Percentiles rank a stretch among this genome's conserved stretches.
Evolutionary conservation across 2,888 invertebrate species (phyloP).

Genomic region (Clunio marinus): DNA sequence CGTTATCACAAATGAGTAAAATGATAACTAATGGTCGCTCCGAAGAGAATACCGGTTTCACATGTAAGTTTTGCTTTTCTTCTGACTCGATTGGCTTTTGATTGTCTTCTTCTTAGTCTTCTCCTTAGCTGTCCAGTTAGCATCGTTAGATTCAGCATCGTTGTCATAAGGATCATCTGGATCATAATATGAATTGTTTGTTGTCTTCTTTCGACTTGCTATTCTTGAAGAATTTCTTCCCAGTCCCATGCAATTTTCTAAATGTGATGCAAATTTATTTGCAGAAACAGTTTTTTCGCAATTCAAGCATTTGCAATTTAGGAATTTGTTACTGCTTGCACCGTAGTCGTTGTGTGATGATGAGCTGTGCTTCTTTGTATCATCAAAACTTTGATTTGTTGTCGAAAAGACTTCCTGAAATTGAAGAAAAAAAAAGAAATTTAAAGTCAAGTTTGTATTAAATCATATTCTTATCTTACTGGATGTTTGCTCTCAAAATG

Average conservation of each 20-base stretch:
- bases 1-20: too few species aligned
- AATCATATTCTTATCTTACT: neutral
- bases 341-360: constrained; percentile 15
- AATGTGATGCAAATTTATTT: constrained; percentile 21
- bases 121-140: constrained; percentile 26
- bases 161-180: constrained; percentile 9
- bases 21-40: too few species aligned
- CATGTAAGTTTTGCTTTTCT: constrained; percentile 22
- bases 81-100: constrained; percentile 8
- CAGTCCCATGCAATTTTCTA: constrained; percentile 29
- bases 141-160: constrained; percentile 1
- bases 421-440: neutral
- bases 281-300: constrained; percentile 30
- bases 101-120: constrained; percentile 30
- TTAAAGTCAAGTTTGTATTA: neutral
- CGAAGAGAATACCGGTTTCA: too few species aligned
- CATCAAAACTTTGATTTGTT: neutral
- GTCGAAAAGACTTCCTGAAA: neutral
- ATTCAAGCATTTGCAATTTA: constrained; percentile 26
- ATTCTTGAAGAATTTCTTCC: constrained; percentile 24
- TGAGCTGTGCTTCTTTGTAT: neutral
- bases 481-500: neutral
- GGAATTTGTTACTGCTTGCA: neutral
- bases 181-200: constrained; percentile 22
- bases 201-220: constrained; percentile 30